These are phyloP conservation scores for Anas georgica DNA, from an alignment of 2,797 vertebrate genomes.

Conservation along the genomic window DNA sequence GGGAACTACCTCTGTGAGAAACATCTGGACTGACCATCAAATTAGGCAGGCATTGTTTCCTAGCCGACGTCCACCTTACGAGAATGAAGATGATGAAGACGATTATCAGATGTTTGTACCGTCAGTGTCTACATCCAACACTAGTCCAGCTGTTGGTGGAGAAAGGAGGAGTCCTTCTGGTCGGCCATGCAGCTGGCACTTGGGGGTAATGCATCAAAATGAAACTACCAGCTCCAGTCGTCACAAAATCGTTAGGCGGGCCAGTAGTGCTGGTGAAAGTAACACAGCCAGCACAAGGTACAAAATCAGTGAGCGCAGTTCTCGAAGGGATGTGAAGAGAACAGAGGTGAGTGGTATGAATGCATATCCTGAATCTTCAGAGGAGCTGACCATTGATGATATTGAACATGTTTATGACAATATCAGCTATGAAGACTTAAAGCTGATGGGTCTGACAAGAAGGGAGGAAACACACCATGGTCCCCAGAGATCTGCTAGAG, in stretches of 20 bases:
- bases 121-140: constrained; percentile 80
- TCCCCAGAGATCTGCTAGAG: constrained; percentile 66
- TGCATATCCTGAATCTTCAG: constrained; percentile 85
- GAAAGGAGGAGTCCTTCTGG: constrained; percentile 77
- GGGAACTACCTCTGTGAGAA: constrained; percentile 79
- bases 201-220: constrained; percentile 79
- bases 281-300: constrained; percentile 52
- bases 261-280: constrained; percentile 93
- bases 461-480: constrained; percentile 75
- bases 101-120: constrained; percentile 97
- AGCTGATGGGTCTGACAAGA: constrained; percentile 88
- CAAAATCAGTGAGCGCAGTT: constrained; percentile 59
- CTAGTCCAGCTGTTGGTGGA: constrained; percentile 70
- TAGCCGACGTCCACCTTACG: constrained; percentile 84
- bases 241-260: constrained; percentile 85
- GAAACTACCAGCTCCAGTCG: constrained; percentile 71
- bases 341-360: constrained; percentile 72
- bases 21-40: constrained; percentile 94
- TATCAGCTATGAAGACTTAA: constrained; percentile 95
- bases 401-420: constrained; percentile 97
- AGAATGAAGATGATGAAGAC: constrained; percentile 89
- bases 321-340: constrained; percentile 57
- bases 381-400: constrained; percentile 90
- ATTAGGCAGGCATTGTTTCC: constrained; percentile 92
- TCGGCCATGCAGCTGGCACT: constrained; percentile 93